phyloP scores from a whole-genome alignment of 2,113 vertebrate species.

The Pachypanchax playfairii region DNA sequence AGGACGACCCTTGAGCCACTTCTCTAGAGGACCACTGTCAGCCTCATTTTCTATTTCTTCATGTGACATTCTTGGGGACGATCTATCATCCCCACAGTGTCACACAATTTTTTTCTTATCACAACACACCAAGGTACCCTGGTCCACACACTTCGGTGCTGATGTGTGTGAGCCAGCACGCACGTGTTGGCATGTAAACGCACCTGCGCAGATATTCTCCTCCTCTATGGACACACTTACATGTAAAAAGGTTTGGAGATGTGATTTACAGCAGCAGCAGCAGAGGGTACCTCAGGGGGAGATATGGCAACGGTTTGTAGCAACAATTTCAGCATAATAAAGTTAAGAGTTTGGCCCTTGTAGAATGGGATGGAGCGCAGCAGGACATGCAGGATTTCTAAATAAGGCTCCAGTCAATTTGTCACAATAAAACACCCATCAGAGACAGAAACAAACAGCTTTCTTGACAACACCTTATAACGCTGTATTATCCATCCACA shows the following conservation, averaged over 20 bases:
- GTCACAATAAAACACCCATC: constrained; percentile 73
- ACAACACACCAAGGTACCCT: constrained; percentile 2
- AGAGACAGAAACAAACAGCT: constrained; percentile 77
- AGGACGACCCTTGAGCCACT: constrained; percentile 52
- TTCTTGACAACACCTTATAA: constrained; percentile 79
- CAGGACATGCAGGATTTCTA: constrained; percentile 54
- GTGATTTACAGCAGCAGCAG: constrained; percentile 19
- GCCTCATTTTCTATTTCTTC: constrained; percentile 60
- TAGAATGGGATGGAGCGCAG: constrained; percentile 32
- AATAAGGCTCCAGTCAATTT: constrained; percentile 70
- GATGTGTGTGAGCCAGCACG: too few species aligned
- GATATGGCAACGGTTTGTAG: background rate
- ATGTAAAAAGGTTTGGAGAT: constrained; percentile 34
- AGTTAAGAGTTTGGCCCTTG: constrained; percentile 49
- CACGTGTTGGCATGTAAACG: constrained; percentile 5
- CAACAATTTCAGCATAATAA: constrained; percentile 73
- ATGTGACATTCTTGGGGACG: constrained; percentile 54
- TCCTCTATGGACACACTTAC: constrained; percentile 6
- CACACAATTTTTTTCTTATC: constrained; percentile 26
- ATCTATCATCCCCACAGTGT: constrained; percentile 62
- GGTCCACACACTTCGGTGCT: background rate
- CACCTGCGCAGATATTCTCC: constrained; percentile 2
- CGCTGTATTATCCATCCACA: constrained; percentile 65
- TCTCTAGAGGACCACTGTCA: constrained; percentile 62
- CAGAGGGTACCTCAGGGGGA: background rate